phyloP scores from a whole-genome alignment of 2,113 vertebrate genomes.

The Nothobranchius kuhntae region DNA sequence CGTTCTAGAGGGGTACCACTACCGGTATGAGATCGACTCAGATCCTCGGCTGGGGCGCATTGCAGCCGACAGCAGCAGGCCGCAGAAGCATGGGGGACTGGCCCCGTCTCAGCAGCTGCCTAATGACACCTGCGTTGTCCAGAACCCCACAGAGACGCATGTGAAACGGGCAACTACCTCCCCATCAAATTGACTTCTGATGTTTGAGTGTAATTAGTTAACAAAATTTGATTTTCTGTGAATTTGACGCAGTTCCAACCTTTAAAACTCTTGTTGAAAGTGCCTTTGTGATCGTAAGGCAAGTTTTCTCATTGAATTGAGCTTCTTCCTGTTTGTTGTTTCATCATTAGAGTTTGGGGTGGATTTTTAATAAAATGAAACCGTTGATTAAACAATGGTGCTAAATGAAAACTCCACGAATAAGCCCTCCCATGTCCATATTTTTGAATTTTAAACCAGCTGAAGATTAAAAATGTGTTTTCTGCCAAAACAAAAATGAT shows the following conservation, averaged over 20 bases:
- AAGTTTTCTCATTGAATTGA: slow-evolving; percentile 19
- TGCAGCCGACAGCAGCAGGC: slow-evolving; percentile 21
- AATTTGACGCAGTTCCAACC: not conserved
- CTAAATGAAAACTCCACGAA: not conserved
- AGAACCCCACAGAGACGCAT: slow-evolving; percentile 52
- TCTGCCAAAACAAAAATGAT: no score
- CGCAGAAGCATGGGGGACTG: slow-evolving; percentile 24
- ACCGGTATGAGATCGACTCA: slow-evolving; percentile 81
- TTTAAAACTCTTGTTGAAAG: slow-evolving; percentile 30
- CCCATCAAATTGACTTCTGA: slow-evolving; percentile 28
- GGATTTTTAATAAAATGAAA: not conserved
- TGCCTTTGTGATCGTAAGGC: slow-evolving; percentile 56
- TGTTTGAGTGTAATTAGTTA: not conserved
- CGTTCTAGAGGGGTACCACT: slow-evolving; percentile 80
- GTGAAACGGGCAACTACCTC: slow-evolving; percentile 38
- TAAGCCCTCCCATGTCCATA: not conserved
- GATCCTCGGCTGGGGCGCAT: slow-evolving; percentile 73
- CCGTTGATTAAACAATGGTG: not conserved
- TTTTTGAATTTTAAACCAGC: no score
- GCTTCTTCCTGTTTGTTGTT: slow-evolving; percentile 3
- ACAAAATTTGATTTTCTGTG: slow-evolving; percentile 2
- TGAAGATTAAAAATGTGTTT: no score
- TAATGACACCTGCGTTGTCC: slow-evolving; percentile 53
- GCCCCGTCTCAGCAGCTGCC: slow-evolving; percentile 46
- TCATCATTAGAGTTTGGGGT: not conserved